Percentiles rank a stretch among this genome's conserved stretches.
Evolutionary conservation across 2,113 vertebrate genomes (phyloP).

Genomic region (Deroptyus accipitrinus): DNA sequence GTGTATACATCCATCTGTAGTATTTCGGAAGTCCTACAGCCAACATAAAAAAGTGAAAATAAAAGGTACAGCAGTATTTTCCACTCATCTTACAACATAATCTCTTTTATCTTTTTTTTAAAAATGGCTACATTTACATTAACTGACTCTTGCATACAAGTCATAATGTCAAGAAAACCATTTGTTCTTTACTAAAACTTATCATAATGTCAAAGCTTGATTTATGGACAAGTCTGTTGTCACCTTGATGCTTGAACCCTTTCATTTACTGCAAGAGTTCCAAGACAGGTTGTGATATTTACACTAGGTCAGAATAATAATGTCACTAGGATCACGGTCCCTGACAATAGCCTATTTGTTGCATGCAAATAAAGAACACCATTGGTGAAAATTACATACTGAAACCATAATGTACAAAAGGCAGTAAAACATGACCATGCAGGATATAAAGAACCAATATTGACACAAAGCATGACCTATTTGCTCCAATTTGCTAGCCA

Average conservation of each 20-base stretch:
- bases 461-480: not conserved
- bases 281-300: slow-evolving; percentile 81
- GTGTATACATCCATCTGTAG: not conserved
- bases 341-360: slow-evolving; percentile 80
- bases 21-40: slow-evolving; percentile 9
- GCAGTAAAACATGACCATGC: not conserved
- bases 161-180: slow-evolving; percentile 73
- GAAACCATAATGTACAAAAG: not conserved
- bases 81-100: not conserved
- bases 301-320: slow-evolving; percentile 84
- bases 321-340: slow-evolving; percentile 51
- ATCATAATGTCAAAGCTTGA: slow-evolving; percentile 71
- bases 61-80: not conserved
- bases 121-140: slow-evolving; percentile 56
- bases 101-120: not conserved
- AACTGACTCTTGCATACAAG: slow-evolving; percentile 48
- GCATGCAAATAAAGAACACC: slow-evolving; percentile 85
- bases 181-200: slow-evolving; percentile 76
- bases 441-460: not conserved
- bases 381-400: slow-evolving; percentile 75
- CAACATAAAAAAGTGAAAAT: slow-evolving; percentile 12
- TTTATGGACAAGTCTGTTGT: slow-evolving; percentile 77
- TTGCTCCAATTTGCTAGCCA: not conserved
- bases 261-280: slow-evolving; percentile 69
- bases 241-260: slow-evolving; percentile 69